These are phyloP conservation scores for Scaeva pyrastri DNA, from an alignment of 2,888 invertebrate species.

Conservation along the genomic window DNA sequence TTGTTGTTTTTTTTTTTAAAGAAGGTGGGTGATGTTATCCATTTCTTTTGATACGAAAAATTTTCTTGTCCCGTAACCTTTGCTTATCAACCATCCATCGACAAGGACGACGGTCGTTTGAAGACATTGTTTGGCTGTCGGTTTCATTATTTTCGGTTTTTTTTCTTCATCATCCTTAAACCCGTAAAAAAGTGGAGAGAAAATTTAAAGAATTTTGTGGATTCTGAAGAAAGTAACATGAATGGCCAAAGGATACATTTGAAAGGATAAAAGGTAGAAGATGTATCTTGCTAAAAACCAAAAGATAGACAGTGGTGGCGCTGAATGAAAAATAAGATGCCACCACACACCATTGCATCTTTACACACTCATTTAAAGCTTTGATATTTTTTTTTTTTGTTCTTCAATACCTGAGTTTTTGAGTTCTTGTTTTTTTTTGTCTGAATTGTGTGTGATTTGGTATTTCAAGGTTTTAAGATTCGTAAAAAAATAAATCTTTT, in stretches of 20 bases:
- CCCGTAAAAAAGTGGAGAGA: not conserved
- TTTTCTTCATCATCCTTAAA: not conserved
- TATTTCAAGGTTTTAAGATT: slow-evolving; percentile 56
- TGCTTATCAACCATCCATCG: slow-evolving; percentile 73
- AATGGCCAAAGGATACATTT: slow-evolving; percentile 67
- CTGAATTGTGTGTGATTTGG: not conserved
- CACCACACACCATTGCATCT: slow-evolving; percentile 46
- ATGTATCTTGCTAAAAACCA: too few species aligned
- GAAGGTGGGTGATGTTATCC: slow-evolving; percentile 30
- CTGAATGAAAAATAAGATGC: slow-evolving; percentile 62
- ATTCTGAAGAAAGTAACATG: slow-evolving; percentile 58
- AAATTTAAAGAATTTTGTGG: slow-evolving; percentile 65
- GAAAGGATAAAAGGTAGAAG: slow-evolving; percentile 56
- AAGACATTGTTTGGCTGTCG: slow-evolving; percentile 68
- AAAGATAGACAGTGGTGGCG: not conserved
- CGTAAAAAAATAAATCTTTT: slow-evolving; percentile 55
- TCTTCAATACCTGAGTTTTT: slow-evolving; percentile 22
- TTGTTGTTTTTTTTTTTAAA: too few species aligned
- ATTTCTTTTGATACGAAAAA: slow-evolving; percentile 22
- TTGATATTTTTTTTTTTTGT: slow-evolving; percentile 11
- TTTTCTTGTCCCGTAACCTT: slow-evolving; percentile 46
- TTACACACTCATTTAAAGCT: slow-evolving; percentile 56
- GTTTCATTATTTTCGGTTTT: slow-evolving; percentile 40
- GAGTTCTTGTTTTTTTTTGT: slow-evolving; percentile 26
- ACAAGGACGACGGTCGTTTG: slow-evolving; percentile 73